Evolutionary conservation across 2,113 vertebrate species (phyloP).

Genomic region (Malurus alboscapulatus): DNA sequence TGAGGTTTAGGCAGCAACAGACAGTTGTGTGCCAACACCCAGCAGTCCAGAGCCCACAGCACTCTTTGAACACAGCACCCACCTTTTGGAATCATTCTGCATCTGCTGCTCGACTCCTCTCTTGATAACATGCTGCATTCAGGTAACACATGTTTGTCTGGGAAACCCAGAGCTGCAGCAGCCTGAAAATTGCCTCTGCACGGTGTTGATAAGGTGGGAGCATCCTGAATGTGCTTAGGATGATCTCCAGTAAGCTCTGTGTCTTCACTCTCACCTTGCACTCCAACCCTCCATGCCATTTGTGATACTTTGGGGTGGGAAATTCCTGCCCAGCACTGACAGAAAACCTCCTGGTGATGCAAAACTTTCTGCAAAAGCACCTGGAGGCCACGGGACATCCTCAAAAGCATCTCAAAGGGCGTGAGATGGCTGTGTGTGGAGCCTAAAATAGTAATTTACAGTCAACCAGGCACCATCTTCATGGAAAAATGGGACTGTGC

Average conservation of each 20-base stretch:
- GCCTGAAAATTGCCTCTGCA: background rate
- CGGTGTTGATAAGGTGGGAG: background rate
- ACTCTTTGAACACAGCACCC: background rate
- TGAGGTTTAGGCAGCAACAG: background rate
- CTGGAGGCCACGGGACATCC: background rate
- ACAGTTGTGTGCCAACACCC: accelerated
- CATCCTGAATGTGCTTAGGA: background rate
- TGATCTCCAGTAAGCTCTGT: background rate
- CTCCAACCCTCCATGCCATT: background rate
- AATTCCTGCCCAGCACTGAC: background rate
- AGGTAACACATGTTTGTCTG: accelerated
- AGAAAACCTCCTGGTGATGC: background rate
- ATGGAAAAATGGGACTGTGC: background rate
- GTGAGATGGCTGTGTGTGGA: background rate
- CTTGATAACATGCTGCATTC: background rate
- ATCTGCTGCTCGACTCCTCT: background rate
- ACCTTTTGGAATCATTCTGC: background rate
- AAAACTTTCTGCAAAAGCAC: background rate
- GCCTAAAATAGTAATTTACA: background rate
- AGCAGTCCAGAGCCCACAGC: background rate
- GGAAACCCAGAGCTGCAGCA: background rate
- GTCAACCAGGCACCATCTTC: background rate
- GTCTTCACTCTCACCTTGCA: background rate
- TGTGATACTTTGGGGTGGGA: background rate
- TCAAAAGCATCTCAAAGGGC: background rate